These are phyloP conservation scores for Remorina albescens DNA, from an alignment of 2,797 vertebrate species.

Conservation along the genomic window DNA sequence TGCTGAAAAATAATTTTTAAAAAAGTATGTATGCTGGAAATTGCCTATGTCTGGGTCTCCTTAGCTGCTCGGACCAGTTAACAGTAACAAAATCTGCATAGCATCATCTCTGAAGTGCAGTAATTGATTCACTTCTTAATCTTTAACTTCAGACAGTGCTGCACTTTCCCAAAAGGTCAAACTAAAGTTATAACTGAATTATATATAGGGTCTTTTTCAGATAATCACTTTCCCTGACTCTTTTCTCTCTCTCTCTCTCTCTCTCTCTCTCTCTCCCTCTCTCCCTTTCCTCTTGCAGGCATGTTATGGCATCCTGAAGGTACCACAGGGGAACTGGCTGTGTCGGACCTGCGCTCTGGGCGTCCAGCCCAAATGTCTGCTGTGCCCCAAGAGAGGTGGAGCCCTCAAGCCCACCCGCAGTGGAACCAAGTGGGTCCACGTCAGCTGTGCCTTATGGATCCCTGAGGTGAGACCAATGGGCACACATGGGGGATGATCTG, in stretches of 20 bases:
- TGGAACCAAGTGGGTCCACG: conserved; percentile 98
- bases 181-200: too few relatives aligned
- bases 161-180: not conserved
- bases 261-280: not conserved
- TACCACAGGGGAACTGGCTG: conserved; percentile 95
- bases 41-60: too few relatives aligned
- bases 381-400: conserved; percentile 95
- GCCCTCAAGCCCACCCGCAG: conserved; percentile 97
- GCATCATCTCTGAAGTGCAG: not conserved
- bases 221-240: not conserved
- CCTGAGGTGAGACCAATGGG: conserved; percentile 88
- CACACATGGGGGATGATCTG: not conserved
- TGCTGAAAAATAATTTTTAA: too few relatives aligned
- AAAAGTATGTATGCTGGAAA: too few relatives aligned
- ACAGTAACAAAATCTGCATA: not conserved
- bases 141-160: not conserved
- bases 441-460: conserved; percentile 99
- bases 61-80: too few relatives aligned
- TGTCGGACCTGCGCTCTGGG: conserved; percentile 96
- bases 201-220: conserved; percentile 8
- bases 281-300: conserved; percentile 86
- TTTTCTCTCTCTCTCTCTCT: not conserved
- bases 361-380: conserved; percentile 95
- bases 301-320: conserved; percentile 97
- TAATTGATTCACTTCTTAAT: not conserved